These are phyloP conservation scores for Caenorhabditis brenneri DNA, from an alignment of 1,140 invertebrate genomes.

Conservation along the genomic window DNA sequence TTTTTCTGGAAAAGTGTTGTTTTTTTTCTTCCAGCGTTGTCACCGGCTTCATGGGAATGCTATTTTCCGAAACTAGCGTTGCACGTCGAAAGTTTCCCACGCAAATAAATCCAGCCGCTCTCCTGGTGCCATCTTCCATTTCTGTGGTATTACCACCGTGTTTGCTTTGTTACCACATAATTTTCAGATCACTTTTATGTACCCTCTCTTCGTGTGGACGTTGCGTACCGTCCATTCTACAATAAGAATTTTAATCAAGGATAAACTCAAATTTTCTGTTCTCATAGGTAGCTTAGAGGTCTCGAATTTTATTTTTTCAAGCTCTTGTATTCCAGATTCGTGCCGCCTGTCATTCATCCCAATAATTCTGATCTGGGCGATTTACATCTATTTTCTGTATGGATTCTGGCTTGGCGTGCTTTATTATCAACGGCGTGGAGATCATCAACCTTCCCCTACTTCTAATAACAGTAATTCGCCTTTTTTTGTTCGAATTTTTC, in stretches of 20 bases:
- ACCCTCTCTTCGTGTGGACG: not conserved
- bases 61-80: not conserved
- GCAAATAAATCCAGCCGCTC: not conserved
- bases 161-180: not conserved
- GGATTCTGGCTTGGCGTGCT: not conserved
- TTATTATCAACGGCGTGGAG: not conserved
- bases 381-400: slow-evolving; percentile 10
- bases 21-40: not conserved
- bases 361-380: not conserved
- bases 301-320: not conserved
- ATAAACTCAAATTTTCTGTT: slow-evolving; percentile 27
- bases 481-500: not conserved
- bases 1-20: not conserved
- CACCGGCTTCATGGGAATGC: slow-evolving; percentile 15
- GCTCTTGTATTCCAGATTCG: not conserved
- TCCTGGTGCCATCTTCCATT: not conserved
- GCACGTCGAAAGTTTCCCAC: not conserved
- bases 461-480: not conserved
- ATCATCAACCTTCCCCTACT: not conserved
- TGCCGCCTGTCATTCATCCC: not conserved
- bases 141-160: not conserved
- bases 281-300: not conserved
- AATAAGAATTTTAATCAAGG: not conserved
- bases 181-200: slow-evolving; percentile 7
- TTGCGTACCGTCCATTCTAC: not conserved